These are phyloP conservation scores for Cephalopterus ornatus DNA, from an alignment of 2,113 vertebrate genomes.

Conservation along the genomic window DNA sequence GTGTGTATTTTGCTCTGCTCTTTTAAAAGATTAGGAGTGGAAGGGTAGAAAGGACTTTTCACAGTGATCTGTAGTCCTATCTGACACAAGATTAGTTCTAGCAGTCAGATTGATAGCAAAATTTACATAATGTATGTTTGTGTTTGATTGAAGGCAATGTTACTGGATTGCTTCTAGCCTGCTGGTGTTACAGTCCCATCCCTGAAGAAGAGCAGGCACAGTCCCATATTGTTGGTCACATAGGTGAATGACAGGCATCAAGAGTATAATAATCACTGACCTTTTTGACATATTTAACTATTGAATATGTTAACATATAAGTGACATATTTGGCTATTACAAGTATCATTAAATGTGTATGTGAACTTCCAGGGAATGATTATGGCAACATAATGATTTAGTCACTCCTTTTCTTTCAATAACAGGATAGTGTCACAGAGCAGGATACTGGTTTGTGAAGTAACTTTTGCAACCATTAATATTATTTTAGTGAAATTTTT, in stretches of 20 bases:
- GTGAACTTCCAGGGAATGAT: background rate
- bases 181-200: background rate
- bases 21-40: background rate
- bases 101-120: background rate
- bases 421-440: background rate
- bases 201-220: background rate
- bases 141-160: background rate
- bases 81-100: background rate
- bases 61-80: background rate
- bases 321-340: slow-evolving; percentile 17
- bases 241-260: background rate
- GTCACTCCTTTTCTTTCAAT: background rate
- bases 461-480: background rate
- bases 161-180: background rate
- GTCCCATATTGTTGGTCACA: slow-evolving; percentile 12
- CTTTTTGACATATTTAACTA: slow-evolving; percentile 28
- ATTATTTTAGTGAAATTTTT: background rate
- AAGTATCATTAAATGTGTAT: background rate
- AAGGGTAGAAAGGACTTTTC: background rate
- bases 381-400: background rate
- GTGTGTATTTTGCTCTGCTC: background rate
- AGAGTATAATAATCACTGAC: slow-evolving; percentile 9
- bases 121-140: background rate
- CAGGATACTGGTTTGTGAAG: background rate
- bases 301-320: background rate